Percentiles rank a stretch among this genome's conserved stretches.
phyloP scores from a whole-genome alignment of 2,113 vertebrate species.

The Boulengeromyrus knoepffleri region DNA sequence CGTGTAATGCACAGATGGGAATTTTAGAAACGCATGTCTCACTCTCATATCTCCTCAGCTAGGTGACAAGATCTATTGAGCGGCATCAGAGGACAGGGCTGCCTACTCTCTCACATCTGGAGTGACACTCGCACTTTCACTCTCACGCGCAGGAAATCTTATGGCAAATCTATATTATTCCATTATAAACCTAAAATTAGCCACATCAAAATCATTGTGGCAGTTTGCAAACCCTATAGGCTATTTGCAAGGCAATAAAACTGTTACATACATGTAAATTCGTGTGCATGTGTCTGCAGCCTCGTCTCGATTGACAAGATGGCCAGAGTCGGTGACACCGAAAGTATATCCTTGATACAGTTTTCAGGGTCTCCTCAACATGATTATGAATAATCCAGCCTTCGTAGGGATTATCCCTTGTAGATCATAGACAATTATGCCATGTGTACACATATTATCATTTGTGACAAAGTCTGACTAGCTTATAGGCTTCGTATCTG shows the following conservation, averaged over 20 bases:
- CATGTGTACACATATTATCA: background rate
- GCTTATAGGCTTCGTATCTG: background rate
- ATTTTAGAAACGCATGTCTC: background rate
- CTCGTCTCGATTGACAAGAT: background rate
- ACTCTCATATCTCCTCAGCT: background rate
- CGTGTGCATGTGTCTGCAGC: background rate
- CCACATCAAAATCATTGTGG: background rate
- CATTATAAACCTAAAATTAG: background rate
- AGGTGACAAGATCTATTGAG: background rate
- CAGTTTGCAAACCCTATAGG: background rate
- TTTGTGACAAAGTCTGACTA: background rate
- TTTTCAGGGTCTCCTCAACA: background rate
- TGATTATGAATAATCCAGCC: background rate
- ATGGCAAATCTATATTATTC: background rate
- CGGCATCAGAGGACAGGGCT: background rate
- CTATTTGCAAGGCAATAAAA: background rate
- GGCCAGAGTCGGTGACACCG: background rate
- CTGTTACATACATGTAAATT: background rate
- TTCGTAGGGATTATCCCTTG: background rate
- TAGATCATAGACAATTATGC: background rate
- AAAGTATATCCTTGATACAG: background rate
- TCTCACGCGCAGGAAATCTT: background rate
- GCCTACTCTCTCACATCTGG: background rate
- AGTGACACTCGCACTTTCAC: background rate
- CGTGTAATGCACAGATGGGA: background rate